Evolutionary conservation across 2,797 vertebrate genomes (phyloP), one percentile per base, ranked within the genome.

Genomic region (Pteropus rufus): DNA sequence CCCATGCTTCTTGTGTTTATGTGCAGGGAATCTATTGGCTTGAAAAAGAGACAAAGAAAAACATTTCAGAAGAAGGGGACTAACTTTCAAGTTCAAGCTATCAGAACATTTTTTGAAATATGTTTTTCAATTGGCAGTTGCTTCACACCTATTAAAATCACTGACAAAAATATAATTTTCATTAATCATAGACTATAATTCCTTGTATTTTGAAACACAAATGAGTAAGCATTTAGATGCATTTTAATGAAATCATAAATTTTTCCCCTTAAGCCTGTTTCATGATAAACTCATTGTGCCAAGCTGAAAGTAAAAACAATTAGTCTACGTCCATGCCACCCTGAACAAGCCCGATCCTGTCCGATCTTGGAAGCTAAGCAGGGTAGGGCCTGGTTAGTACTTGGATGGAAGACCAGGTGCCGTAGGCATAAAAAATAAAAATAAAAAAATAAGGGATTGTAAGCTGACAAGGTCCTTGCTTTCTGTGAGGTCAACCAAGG

Each of bases 171-270:
- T 91, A 54, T 14, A 76, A 56, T 70, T 58, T 83, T 89, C 76
- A 54, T 44, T 84, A 73, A 89, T 65, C 36, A 84, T n/a, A 88
- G 49, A 67, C 75, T 82, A 81, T 24, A 88, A 90, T 70, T 77
- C 31, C 31, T 93, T 92, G 31, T 69, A 89, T 72, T 91, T 85
- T 85, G 67, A 94, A 97, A 93, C 31, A 64, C 72, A 62, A 80
- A 80, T 75, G 49, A 64, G 23, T 88, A 49, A 72, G n/a, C 49
- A 24, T 56, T 21, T 39, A 85, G 10, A 39, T 56, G 56, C 4
- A 60, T 82, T 70, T 88, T 91, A 88, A 85, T 91, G 58, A 96
- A 84, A 56, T 60, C 31, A 1, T 83, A 89, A 86, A 64, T 90
- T n/a, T 39, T 5, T 0, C 8, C 23, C 24, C 49, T 49, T 49